These are phyloP conservation scores for Channa striata DNA, from an alignment of 2,797 vertebrate species.

Conservation along the genomic window DNA sequence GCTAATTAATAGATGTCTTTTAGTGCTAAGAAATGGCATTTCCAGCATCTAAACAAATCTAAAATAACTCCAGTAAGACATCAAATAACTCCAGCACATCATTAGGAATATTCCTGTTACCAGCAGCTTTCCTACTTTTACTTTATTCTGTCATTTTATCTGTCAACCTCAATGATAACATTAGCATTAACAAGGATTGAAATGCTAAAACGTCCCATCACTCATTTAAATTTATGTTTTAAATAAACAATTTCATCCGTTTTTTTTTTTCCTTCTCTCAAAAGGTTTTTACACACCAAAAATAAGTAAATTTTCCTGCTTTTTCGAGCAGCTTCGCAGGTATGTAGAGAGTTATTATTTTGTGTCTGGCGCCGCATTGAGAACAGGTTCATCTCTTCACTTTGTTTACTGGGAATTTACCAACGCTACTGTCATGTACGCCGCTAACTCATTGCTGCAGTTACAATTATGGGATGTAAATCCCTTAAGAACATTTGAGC, in stretches of 20 bases:
- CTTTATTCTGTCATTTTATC: no score
- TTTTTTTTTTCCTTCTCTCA: no score
- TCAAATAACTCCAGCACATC: no score
- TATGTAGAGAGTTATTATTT: not conserved
- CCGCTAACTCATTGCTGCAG: conserved; percentile 58
- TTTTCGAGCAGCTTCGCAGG: not conserved
- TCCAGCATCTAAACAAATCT: no score
- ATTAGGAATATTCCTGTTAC: no score
- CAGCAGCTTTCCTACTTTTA: no score
- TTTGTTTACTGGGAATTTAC: conserved; percentile 36
- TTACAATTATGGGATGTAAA: conserved; percentile 80
- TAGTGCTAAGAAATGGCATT: no score
- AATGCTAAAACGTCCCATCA: not conserved
- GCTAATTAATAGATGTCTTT: no score
- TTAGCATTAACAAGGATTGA: no score
- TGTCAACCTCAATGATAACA: no score
- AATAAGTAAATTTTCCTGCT: not conserved
- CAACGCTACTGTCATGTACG: conserved; percentile 47
- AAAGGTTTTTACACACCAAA: not conserved
- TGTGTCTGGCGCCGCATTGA: conserved; percentile 7
- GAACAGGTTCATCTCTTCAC: conserved; percentile 19
- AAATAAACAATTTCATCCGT: no score
- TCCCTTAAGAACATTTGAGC: conserved; percentile 80
- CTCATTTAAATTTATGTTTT: not conserved
- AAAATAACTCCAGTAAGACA: no score